A percentile compares a stretch with the other conserved stretches of the same genome.
Conservation (phyloP, 2,888 invertebrate species). For the Trichogramma dendrolimi region DNA sequence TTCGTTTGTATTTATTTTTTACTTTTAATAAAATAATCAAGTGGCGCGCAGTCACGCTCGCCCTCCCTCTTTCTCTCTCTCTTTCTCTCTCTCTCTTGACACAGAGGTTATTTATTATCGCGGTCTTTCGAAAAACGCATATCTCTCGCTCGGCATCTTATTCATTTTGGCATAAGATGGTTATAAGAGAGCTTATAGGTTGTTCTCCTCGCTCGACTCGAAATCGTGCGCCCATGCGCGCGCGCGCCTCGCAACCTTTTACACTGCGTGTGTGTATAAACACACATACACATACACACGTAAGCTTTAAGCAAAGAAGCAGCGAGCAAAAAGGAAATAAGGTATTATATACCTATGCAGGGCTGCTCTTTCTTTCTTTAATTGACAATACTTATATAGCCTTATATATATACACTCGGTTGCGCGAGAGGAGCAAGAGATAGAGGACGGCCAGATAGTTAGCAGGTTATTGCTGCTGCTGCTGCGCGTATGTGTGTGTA, state of each 20-base stretch:
- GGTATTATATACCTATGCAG: background rate
- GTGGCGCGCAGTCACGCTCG: background rate
- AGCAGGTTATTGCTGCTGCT: background rate
- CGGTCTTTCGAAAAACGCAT: slow-evolving; percentile 29
- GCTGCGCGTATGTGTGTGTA: too few species aligned
- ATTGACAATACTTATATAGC: slow-evolving; percentile 46
- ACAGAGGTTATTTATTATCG: slow-evolving; percentile 48
- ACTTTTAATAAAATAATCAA: slow-evolving; percentile 51
- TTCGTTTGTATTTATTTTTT: slow-evolving; percentile 37
- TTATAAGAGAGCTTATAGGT: background rate
- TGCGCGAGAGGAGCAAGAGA: slow-evolving; percentile 9
- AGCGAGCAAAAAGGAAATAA: too few species aligned
- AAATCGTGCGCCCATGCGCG: background rate
- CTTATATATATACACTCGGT: slow-evolving; percentile 18
- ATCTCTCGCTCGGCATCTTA: slow-evolving; percentile 27
- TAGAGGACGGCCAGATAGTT: background rate
- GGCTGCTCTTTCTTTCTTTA: slow-evolving; percentile 48
- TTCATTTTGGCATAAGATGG: slow-evolving; percentile 19
- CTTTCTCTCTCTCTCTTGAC: slow-evolving; percentile 34
- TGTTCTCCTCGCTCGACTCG: slow-evolving; percentile 17
- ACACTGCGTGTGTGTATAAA: too few species aligned
- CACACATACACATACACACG: too few species aligned
- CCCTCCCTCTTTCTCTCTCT: slow-evolving; percentile 5
- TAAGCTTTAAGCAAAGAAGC: too few species aligned
- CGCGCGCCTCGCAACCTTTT: too few species aligned